Conservation (phyloP, 2,888 invertebrate genomes). For the Spilarctia lutea region DNA sequence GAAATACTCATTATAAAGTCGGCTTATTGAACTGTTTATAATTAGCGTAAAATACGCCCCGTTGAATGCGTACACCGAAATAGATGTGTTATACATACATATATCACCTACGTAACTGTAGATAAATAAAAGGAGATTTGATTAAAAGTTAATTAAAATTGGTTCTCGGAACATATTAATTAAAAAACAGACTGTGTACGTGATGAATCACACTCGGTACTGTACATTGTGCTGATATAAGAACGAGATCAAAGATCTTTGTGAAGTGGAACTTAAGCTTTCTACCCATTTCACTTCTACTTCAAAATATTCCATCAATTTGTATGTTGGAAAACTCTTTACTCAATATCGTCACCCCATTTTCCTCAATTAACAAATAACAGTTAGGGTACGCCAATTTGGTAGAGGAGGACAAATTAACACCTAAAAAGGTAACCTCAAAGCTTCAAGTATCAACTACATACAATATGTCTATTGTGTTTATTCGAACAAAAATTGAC, state of each 20-base stretch:
- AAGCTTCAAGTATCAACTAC: neutral
- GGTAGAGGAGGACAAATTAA: neutral
- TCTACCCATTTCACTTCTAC: neutral
- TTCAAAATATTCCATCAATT: neutral
- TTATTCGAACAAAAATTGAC: too few relatives aligned
- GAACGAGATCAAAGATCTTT: conserved; percentile 11
- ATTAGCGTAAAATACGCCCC: conserved; percentile 68
- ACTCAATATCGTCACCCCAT: neutral
- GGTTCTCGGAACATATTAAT: neutral
- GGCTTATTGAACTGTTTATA: conserved; percentile 62
- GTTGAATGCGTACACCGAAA: conserved; percentile 59
- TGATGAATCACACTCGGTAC: neutral
- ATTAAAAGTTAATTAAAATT: conserved; percentile 10
- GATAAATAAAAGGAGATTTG: conserved; percentile 2
- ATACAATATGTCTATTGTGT: neutral
- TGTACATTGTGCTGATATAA: conserved; percentile 3
- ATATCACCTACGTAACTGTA: neutral
- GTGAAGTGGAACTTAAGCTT: neutral
- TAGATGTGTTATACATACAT: conserved; percentile 33
- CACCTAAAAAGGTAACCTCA: neutral
- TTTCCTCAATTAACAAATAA: conserved; percentile 2
- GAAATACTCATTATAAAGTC: conserved; percentile 57
- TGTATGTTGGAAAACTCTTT: neutral
- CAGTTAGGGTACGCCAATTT: neutral
- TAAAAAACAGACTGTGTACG: conserved; percentile 3